Evolutionary conservation across 2,797 vertebrate species (phyloP).

Genomic region (Fistularia commersonii): DNA sequence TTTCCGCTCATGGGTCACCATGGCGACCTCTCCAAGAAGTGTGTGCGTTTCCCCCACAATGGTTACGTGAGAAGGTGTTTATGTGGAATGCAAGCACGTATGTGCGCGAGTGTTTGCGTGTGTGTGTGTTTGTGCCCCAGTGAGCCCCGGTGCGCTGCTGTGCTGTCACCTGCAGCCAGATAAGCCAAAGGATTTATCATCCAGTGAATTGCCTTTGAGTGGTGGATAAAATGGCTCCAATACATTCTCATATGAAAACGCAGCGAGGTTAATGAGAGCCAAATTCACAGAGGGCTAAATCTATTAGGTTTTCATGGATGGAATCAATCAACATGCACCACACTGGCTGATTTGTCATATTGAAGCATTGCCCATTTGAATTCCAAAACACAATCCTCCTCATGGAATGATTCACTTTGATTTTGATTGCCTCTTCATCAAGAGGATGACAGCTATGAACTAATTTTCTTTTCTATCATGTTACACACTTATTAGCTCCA

Average conservation of each 20-base stretch:
- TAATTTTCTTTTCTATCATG: conserved; percentile 73
- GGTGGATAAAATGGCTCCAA: conserved; percentile 76
- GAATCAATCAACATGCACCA: conserved; percentile 78
- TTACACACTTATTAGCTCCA: conserved; percentile 74
- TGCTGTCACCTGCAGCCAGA: conserved; percentile 76
- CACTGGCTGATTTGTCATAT: conserved; percentile 76
- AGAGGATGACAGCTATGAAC: conserved; percentile 71
- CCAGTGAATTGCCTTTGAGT: conserved; percentile 76
- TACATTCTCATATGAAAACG: conserved; percentile 75
- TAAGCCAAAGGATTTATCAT: conserved; percentile 79
- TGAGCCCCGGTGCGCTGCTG: conserved; percentile 55
- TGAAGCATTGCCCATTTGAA: conserved; percentile 76
- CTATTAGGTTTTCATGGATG: conserved; percentile 78
- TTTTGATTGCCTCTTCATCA: conserved; percentile 80
- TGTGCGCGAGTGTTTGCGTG: conserved; percentile 20
- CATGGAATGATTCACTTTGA: conserved; percentile 74
- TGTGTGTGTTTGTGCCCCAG: conserved; percentile 51
- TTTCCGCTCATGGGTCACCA: conserved; percentile 61
- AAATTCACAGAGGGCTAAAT: conserved; percentile 79
- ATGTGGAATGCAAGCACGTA: conserved; percentile 11
- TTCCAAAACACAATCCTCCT: conserved; percentile 75
- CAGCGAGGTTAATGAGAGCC: conserved; percentile 80
- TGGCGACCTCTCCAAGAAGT: conserved; percentile 58
- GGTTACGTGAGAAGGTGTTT: conserved; percentile 2
- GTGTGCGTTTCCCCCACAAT: background rate